A percentile compares a stretch with the other conserved stretches of the same genome.
phyloP scores from a whole-genome alignment of 2,797 vertebrate species.

The Danio aesculapii region DNA sequence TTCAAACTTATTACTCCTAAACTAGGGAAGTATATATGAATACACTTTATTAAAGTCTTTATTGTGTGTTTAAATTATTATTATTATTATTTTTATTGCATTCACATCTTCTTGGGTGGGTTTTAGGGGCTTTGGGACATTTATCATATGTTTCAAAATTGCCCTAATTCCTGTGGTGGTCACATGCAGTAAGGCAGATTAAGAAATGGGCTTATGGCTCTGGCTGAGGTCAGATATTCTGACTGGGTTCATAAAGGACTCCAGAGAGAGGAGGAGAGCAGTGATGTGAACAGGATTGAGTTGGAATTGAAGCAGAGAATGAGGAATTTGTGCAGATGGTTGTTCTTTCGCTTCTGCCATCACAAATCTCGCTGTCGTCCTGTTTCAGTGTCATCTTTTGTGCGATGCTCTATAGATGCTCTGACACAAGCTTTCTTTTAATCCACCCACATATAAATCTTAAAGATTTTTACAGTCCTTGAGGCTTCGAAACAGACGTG shows the following conservation, averaged over 20 bases:
- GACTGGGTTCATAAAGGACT: constrained; percentile 23
- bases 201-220: constrained; percentile 56
- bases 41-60: too few species aligned
- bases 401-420: neutral
- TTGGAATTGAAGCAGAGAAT: constrained; percentile 28
- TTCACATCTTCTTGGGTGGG: neutral
- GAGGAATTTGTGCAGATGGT: constrained; percentile 69
- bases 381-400: constrained; percentile 27
- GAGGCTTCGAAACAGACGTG: neutral
- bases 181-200: constrained; percentile 42
- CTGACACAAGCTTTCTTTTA: constrained; percentile 18
- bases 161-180: constrained; percentile 62
- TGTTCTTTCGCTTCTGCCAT: constrained; percentile 53
- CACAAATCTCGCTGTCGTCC: constrained; percentile 68
- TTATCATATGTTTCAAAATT: constrained; percentile 64
- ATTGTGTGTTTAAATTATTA: too few species aligned
- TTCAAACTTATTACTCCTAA: too few species aligned
- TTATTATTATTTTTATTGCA: neutral
- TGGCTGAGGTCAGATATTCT: constrained; percentile 42
- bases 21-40: too few species aligned
- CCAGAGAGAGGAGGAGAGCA: constrained; percentile 10
- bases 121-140: neutral
- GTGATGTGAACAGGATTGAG: constrained; percentile 30
- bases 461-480: neutral
- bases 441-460: constrained; percentile 39